phyloP scores from a whole-genome alignment of 2,113 vertebrate species.

The Scortum barcoo region DNA sequence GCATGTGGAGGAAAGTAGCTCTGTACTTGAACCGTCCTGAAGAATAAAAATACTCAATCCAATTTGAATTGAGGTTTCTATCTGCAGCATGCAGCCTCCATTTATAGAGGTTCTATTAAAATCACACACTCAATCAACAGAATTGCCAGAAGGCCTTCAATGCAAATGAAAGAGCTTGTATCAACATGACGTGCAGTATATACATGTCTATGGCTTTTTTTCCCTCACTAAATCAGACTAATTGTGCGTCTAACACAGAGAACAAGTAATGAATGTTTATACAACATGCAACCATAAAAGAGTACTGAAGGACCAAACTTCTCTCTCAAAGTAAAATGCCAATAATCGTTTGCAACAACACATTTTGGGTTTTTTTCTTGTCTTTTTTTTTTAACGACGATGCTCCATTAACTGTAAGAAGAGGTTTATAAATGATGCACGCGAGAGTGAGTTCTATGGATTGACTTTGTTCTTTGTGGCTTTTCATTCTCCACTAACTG shows the following conservation, averaged over 20 bases:
- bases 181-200: background rate
- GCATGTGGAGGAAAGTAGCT: constrained; percentile 8
- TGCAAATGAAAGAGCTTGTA: background rate
- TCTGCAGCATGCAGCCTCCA: background rate
- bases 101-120: constrained; percentile 10
- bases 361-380: background rate
- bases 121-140: background rate
- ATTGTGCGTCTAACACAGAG: background rate
- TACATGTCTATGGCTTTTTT: background rate
- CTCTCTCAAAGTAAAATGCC: background rate
- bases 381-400: background rate
- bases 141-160: background rate
- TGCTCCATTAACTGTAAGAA: background rate
- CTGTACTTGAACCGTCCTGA: constrained; percentile 19
- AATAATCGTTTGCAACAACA: background rate
- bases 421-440: background rate
- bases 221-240: background rate
- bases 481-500: background rate
- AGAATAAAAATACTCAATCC: constrained; percentile 24
- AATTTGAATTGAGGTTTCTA: constrained; percentile 16
- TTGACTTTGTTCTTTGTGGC: background rate
- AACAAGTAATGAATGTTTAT: background rate
- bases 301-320: constrained; percentile 2
- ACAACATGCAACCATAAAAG: background rate
- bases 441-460: background rate